Percentiles rank a stretch among this genome's conserved stretches.
phyloP scores from a whole-genome alignment of 2,797 vertebrate species.

The Lateolabrax maculatus region DNA sequence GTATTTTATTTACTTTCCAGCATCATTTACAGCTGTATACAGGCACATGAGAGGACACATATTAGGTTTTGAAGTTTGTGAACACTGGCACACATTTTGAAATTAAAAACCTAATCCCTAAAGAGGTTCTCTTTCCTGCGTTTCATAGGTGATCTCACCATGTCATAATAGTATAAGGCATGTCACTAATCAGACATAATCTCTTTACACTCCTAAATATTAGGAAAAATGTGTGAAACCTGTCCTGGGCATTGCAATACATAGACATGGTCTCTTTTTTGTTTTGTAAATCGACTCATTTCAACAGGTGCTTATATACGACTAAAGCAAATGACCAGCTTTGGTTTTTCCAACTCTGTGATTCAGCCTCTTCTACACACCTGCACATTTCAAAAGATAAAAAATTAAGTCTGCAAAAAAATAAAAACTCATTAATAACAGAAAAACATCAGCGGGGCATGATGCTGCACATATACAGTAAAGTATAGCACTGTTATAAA shows the following conservation, averaged over 20 bases:
- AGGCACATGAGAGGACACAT: constrained; percentile 41
- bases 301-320: constrained; percentile 4
- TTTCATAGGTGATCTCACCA: constrained; percentile 16
- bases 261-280: neutral
- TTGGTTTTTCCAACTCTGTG: constrained; percentile 26
- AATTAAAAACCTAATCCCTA: constrained; percentile 18
- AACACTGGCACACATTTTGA: constrained; percentile 15
- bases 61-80: constrained; percentile 7
- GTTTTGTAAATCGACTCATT: constrained; percentile 13
- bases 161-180: constrained; percentile 22
- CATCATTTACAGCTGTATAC: constrained; percentile 57
- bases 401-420: constrained; percentile 6
- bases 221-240: constrained; percentile 72
- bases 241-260: constrained; percentile 14
- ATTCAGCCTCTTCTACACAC: constrained; percentile 27
- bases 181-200: constrained; percentile 53
- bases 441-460: constrained; percentile 16
- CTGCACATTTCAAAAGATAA: constrained; percentile 14
- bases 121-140: constrained; percentile 1
- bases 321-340: constrained; percentile 8
- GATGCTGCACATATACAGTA: constrained; percentile 12
- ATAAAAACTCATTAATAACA: constrained; percentile 23
- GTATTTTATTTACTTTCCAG: constrained; percentile 64
- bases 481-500: constrained; percentile 31
- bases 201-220: constrained; percentile 80